phyloP scores from a whole-genome alignment of 2,113 vertebrate genomes.

The Tyrannus savana region DNA sequence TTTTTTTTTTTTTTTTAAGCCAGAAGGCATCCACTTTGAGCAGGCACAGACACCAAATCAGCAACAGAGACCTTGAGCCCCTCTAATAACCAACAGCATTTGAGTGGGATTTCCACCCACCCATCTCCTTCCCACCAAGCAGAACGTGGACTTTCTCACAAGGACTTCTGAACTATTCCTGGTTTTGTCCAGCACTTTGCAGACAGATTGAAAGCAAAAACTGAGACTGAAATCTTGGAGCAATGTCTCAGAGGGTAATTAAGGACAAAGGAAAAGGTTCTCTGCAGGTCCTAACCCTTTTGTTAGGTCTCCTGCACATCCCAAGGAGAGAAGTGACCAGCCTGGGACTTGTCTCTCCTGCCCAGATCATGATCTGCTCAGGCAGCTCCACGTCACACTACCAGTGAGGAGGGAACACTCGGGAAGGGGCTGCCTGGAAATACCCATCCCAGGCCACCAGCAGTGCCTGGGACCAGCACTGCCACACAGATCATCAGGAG shows the following conservation, averaged over 20 bases:
- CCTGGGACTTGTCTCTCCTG: background rate
- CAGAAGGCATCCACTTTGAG: background rate
- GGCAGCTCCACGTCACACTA: fast-evolving
- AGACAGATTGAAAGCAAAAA: background rate
- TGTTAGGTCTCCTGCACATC: background rate
- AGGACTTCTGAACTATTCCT: background rate
- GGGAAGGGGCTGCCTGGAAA: background rate
- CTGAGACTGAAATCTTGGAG: background rate
- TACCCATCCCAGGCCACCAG: background rate
- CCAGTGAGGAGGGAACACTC: background rate
- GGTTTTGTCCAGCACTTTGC: background rate
- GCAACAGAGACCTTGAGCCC: background rate
- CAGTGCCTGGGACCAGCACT: fast-evolving
- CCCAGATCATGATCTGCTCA: background rate
- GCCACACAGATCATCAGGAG: background rate
- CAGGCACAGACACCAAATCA: background rate
- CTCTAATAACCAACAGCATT: background rate
- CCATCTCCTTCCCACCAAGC: background rate
- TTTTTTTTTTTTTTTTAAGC: background rate
- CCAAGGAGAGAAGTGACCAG: background rate
- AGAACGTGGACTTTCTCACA: background rate
- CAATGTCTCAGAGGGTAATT: background rate
- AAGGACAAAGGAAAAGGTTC: background rate
- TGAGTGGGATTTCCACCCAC: constrained; percentile 47
- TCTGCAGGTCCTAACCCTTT: background rate